Evolutionary conservation across 2,113 vertebrate genomes (phyloP), one percentile per base, ranked within the genome.

Genomic region (Chaetops frenatus): DNA sequence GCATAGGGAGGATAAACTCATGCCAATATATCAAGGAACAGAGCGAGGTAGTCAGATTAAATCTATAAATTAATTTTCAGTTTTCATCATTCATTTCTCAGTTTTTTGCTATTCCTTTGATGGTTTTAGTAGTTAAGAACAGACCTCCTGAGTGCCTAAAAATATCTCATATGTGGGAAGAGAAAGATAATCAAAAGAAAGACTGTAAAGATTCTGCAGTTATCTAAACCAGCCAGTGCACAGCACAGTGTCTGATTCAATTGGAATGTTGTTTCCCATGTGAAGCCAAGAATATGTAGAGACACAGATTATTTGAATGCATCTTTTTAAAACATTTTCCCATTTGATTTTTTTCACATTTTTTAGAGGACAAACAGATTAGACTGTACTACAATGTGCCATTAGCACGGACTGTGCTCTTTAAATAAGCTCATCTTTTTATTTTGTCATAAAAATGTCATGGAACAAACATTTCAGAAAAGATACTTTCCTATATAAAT

Each of bases 81-180:
- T 61, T 78, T 69, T 78, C 64, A 69, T 45, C 10, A 78, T 33
- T 69, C 19, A 53, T 88, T 70, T 61, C 45, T 88, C 28, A 23
- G 10, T 11, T 60, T 69, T 48, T 85, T 86, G 67, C 65, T 87
- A 44, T 91, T 76, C n/a, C 53, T 92, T 92, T 92, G 73, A 72
- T 36, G 51, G 61, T 71, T 89, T 88, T 48, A 48, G n/a, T 23
- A 86, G 66, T 58, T 82, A 82, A 93, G 74, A 90, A 85, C 19
- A 91, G 50, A 91, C 24, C 54, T 88, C 70, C 70, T 10, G 33
- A 66, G 24, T 33, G 20, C 38, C 85, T 91, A 94, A 97, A 92
- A 96, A 94, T 96, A 95, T 31, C 62, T 81, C 53, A 14, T 10
- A 62, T 71, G 78, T 92, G 38, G 90, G 81, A 95, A 91, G 87